Base-by-base conservation (phyloP, 2,888 invertebrate genomes). In the Baccha elongata region DNA sequence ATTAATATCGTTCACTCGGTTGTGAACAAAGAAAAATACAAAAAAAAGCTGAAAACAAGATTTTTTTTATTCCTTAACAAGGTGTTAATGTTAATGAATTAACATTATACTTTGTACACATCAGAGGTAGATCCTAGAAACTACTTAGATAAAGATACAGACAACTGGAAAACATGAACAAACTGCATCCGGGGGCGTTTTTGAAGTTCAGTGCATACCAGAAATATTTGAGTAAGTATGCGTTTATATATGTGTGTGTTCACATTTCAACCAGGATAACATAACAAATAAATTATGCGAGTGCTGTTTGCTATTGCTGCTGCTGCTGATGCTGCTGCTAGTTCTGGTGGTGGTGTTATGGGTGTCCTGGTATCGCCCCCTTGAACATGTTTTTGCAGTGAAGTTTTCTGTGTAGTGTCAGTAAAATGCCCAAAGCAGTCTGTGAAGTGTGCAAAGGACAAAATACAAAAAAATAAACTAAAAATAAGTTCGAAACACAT, bases 251-350 rank as follows among this genome's bases (percentile, higher is more conserved):
- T 29, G 17, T 46, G 17, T 44, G 17, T 44, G 42, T 74, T 48
- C 19, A 52, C 35, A 46, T 35, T 46, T 48, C 37, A 46, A 48
- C 65, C 50, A 44, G 69, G 58, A 75, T 60, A 71, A 75, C 69
- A 75, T 65, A 75, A 69, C 50, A 75, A 75, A 81, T 81, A 75
- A 75, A 75, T 81, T 75, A 65, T 81, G 50, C 35, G 74, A 74
- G 69, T 75, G 62, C 80, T 75, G 69, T 29, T 44, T 58, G 42
- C 29, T 40, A 37, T 40, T 58, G 55, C 29, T 7, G 1, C 29
- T 32, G 23, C 3, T 32, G 29, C 6, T 32, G 46, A 11, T 26
- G 11, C 48, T 26, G 44, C 11, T 46, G 7, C 13, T 50, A 17
- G 13, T 26, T 13, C 48, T 50, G 8, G n/a, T 42, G 58, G 40